Base-by-base conservation (phyloP, 1,140 invertebrate genomes). In the Drosophila fuyamai region DNA sequence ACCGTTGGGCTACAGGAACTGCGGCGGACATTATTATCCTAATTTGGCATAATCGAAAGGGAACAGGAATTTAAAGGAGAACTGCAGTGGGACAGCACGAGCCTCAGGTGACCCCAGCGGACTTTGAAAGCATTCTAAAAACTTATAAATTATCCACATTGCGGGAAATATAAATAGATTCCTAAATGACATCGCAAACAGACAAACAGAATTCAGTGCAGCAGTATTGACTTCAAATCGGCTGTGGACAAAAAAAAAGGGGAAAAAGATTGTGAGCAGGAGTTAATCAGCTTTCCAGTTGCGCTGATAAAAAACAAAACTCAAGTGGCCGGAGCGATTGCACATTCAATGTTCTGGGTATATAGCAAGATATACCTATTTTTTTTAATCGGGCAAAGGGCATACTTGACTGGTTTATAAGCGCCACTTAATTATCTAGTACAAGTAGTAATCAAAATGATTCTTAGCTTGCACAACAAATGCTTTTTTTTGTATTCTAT, bases 271-370 rank as follows among this genome's bases (percentile, higher is more conserved):
- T 8, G 18, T 13, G n/a, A 29, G 35, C 16, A 14, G 13, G 38
- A 32, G 10, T n/a, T 66, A 66, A 63, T 66, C 63, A 66, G 59
- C 44, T 66, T 46, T 66, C 44, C 27, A 66, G 63, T 66, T 60
- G 9, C 13, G 38, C 55, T 60, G 60, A 63, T 63, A 63, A 63
- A 60, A 43, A 29, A n/a, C 55, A 32, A 62, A 23, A 13, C 38
- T 59, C 54, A 59, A 63, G 60, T 63, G 50, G 29, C 32, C 50
- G 5, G 0, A 13, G 29, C 32, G 32, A 51, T 36, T 51, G 60
- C 60, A 62, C 60, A 62, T 62, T 43, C 35, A 47, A 40, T 63
- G 32, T 62, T 18, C 62, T n/a, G 32, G 32, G 43, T 40, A 14
- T 40, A 66, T 29, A 56, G 14, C 23, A 32, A 29, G 32, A 29